These are phyloP conservation scores for Labrus mixtus DNA, from an alignment of 2,113 vertebrate species.

Conservation along the genomic window DNA sequence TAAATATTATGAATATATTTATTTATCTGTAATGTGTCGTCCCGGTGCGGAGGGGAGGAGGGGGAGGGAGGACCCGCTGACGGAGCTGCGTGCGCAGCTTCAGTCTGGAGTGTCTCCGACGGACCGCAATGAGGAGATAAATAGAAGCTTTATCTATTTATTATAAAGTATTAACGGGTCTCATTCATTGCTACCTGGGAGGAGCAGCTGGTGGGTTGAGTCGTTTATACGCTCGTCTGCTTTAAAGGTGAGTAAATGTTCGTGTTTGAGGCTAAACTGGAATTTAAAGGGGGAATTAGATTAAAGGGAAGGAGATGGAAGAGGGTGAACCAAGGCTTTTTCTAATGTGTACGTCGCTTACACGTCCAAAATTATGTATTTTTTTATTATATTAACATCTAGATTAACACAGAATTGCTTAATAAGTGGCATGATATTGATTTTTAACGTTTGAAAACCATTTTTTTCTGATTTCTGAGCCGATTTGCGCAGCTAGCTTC, in stretches of 20 bases:
- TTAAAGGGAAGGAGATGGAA: conserved; percentile 42
- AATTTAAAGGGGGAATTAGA: conserved; percentile 21
- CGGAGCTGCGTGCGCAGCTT: conserved; percentile 80
- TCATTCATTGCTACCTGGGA: neutral
- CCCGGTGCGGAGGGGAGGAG: neutral
- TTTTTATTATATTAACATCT: neutral
- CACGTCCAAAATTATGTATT: neutral
- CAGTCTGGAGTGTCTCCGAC: conserved; percentile 66
- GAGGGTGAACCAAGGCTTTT: conserved; percentile 21
- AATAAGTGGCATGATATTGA: neutral
- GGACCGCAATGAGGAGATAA: conserved; percentile 66
- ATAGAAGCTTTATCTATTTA: conserved; percentile 55
- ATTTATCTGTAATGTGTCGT: neutral
- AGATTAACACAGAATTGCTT: neutral
- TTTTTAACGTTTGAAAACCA: neutral
- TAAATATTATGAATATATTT: neutral
- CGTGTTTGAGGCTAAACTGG: neutral
- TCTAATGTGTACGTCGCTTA: neutral
- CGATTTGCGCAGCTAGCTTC: conserved; percentile 50
- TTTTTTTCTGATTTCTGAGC: neutral
- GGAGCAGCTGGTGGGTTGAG: fast-evolving
- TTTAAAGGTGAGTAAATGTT: conserved; percentile 49
- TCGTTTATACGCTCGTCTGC: neutral
- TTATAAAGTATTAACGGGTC: neutral
- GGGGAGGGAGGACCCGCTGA: conserved; percentile 37